A percentile compares a stretch with the other conserved stretches of the same genome.
These are phyloP conservation scores for Drosophila multiciliata DNA, from an alignment of 2,888 invertebrate genomes.

Conservation along the genomic window DNA sequence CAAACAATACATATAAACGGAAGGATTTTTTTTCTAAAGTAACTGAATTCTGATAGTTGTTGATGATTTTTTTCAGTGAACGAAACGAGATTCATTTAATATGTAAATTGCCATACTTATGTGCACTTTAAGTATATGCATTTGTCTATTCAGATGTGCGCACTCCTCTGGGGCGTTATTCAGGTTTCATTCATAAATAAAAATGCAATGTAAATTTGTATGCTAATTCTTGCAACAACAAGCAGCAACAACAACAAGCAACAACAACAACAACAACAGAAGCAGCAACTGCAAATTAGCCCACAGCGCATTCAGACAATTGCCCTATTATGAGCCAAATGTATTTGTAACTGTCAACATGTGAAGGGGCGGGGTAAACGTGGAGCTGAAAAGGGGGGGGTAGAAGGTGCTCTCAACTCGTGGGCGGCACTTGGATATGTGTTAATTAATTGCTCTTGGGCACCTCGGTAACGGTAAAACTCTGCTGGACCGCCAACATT, in stretches of 20 bases:
- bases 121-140: conserved; percentile 7
- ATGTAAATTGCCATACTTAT: conserved; percentile 26
- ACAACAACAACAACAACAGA: conserved; percentile 7
- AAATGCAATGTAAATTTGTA: conserved; percentile 65
- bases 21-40: neutral
- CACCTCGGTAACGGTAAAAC: conserved; percentile 29
- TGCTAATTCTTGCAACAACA: conserved; percentile 58
- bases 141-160: conserved; percentile 18
- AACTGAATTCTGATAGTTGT: neutral
- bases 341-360: conserved; percentile 61
- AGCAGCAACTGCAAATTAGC: conserved; percentile 55
- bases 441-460: conserved; percentile 70
- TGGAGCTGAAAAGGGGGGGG: neutral
- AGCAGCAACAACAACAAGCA: conserved; percentile 15
- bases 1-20: neutral
- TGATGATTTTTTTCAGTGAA: neutral
- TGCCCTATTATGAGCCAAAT: conserved; percentile 44
- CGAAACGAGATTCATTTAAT: conserved; percentile 34
- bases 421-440: conserved; percentile 51
- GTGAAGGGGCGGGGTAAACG: conserved; percentile 1
- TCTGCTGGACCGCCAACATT: conserved; percentile 44
- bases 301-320: conserved; percentile 41
- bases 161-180: conserved; percentile 36
- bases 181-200: conserved; percentile 71
- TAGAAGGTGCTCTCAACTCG: conserved; percentile 8